Base-by-base conservation (phyloP, 2,888 invertebrate genomes). In the Argyresthia albistria region DNA sequence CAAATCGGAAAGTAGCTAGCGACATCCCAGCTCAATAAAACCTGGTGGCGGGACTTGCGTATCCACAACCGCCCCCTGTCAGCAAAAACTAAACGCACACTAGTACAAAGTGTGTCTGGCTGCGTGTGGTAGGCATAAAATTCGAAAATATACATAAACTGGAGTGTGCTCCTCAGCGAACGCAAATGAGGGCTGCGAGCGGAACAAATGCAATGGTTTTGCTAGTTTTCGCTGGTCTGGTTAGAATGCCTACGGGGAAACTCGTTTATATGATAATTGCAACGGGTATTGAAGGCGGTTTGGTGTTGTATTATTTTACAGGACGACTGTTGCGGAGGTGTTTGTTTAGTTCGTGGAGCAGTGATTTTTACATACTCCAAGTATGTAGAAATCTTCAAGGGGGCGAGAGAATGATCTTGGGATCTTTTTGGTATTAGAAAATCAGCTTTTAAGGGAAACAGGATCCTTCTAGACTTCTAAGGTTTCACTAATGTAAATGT, bases 71-170 rank as follows among this genome's bases (percentile, higher is more conserved):
- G 35, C 43, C 51, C 51, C 3, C 48, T 64, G 60, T 61, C 62
- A 62, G 69, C 73, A 77, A 76, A 77, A 80, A 80, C 80, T 79
- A 76, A 64, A 64, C 66, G 57, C 75, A 70, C 75, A 70, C 25
- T 25, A 25, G 3, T 25, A 25, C 25, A 25, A 25, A 25, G 6
- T 25, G 25, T 25, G 63, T 59, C 60, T 58, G 60, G 60, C 60
- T 62, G 53, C 54, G 65, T 59, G 75, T 67, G 71, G 77, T 75
- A 79, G 78, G 81, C 82, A 82, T 83, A 84, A 84, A 84, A 83
- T 83, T 82, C 73, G 73, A 80, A 83, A 84, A 80, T 80, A 77
- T 80, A 82, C 70, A 60, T 75, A 74, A 45, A 50, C 47, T 15
- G 69, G 61, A 65, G 66, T 66, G 53, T 66, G 61, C 68, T 71